These are phyloP conservation scores for Dastarcus helophoroides DNA, from an alignment of 2,888 invertebrate species.

Conservation along the genomic window DNA sequence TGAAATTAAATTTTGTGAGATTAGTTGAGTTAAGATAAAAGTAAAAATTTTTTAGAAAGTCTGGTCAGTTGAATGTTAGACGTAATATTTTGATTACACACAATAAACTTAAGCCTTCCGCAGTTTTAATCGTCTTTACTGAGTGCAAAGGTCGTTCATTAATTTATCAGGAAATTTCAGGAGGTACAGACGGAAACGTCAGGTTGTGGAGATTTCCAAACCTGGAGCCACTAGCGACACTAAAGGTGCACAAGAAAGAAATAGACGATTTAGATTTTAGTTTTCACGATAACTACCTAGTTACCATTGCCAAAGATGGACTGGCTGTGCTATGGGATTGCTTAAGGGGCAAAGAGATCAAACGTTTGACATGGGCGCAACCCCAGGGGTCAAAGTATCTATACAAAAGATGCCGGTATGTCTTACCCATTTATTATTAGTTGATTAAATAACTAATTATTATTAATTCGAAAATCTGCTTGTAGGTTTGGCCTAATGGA, in stretches of 20 bases:
- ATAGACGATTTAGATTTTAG: constrained; percentile 91
- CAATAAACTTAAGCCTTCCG: too few relatives aligned
- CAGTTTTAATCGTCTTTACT: too few relatives aligned
- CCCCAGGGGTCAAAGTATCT: constrained; percentile 69
- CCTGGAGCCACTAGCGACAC: constrained; percentile 55
- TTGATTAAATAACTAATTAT: constrained; percentile 1
- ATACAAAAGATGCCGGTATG: constrained; percentile 68
- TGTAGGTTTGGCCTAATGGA: constrained; percentile 60
- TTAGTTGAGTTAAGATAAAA: too few relatives aligned
- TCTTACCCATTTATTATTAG: too few relatives aligned
- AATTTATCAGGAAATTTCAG: constrained; percentile 18
- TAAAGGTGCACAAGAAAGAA: constrained; percentile 77
- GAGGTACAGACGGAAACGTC: constrained; percentile 80
- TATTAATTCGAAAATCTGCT: constrained; percentile 9
- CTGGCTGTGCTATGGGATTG: constrained; percentile 72
- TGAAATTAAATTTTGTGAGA: too few relatives aligned
- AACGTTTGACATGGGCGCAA: constrained; percentile 63
- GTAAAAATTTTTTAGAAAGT: too few relatives aligned
- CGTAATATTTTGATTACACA: too few relatives aligned
- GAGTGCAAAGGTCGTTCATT: neutral
- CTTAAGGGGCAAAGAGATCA: constrained; percentile 50
- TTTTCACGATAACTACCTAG: constrained; percentile 61
- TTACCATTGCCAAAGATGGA: constrained; percentile 82
- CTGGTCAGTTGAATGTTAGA: too few relatives aligned
- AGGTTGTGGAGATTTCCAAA: constrained; percentile 84